Conservation (phyloP, 2,797 vertebrate species). For the Fratercula arctica region DNA sequence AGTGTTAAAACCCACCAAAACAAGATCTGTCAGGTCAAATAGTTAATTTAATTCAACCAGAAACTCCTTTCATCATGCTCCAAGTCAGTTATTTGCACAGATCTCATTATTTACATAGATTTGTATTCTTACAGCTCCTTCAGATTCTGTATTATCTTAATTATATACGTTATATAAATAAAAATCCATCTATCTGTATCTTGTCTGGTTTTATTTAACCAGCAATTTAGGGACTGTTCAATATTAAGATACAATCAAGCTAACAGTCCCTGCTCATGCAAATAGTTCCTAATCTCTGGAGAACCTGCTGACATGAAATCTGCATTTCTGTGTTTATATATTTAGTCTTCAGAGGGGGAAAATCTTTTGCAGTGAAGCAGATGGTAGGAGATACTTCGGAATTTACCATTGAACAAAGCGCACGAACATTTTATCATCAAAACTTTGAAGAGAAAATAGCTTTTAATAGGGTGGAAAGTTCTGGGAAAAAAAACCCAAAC, state of each 20-base stretch:
- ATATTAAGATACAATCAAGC: constrained; percentile 52
- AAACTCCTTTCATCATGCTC: not conserved
- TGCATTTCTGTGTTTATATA: constrained; percentile 34
- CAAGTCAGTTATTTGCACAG: constrained; percentile 1
- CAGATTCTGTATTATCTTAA: not conserved
- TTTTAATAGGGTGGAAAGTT: constrained; percentile 8
- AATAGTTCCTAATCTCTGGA: constrained; percentile 41
- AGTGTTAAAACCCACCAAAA: not conserved
- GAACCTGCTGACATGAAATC: constrained; percentile 44
- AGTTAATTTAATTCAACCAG: not conserved
- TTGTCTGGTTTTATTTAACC: constrained; percentile 34
- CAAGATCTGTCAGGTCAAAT: not conserved
- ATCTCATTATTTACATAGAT: constrained; percentile 22
- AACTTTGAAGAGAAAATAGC: constrained; percentile 19
- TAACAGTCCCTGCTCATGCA: not conserved
- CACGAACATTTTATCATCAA: not conserved
- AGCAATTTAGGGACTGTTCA: constrained; percentile 4
- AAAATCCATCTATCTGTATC: not conserved
- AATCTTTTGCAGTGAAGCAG: constrained; percentile 24
- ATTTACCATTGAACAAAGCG: not conserved
- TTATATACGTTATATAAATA: constrained; percentile 14
- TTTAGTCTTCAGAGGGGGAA: not conserved
- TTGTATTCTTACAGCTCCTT: not conserved
- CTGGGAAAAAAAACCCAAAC: not conserved
- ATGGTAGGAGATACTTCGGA: constrained; percentile 30